Evolutionary conservation across 2,888 invertebrate genomes (phyloP), one percentile per base, ranked within the genome.

Genomic region (Aphelenchoides bicaudatus): DNA sequence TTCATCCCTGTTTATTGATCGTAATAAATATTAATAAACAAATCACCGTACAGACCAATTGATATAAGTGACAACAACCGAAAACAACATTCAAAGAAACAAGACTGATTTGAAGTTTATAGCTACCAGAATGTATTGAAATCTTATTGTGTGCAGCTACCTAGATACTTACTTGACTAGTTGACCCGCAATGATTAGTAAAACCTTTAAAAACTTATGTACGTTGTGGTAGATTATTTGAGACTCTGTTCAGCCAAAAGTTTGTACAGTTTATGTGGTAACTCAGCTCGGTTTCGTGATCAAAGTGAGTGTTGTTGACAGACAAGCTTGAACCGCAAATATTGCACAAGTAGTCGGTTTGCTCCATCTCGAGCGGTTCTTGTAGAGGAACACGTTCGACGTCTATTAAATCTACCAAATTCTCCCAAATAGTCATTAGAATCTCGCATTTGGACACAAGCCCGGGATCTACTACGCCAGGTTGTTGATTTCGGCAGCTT

Each of bases 241-340:
- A 62, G 51, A 75, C 67, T 38, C 62, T 59, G 49, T 73, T 72
- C 16, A 74, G 63, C 73, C 74, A 75, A 19, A 75, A 62, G 51
- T 75, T 75, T 13, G 73, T 73, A 54, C 75, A 75, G 13, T 61
- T 56, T 25, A 64, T 51, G 52, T 75, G 74, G 48, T 68, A 75
- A 29, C 16, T 37, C 1, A 51, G 52, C 38, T 51, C 39, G 6
- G 52, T 51, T 3, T 38, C 37, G 10, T 27, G 16, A 8, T 51
- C 52, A 23, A 51, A 51, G 39, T 51, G 52, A 8, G 52, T 51
- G 25, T 51, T 51, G 1, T 51, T 28, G 23, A 51, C 28, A 28
- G 19, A 38, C 21, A 39, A 38, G 25, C 28, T 25, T 1, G 31
- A 25, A 21, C 52, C 52, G 25, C 52, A 51, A 16, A 51, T 51